Base-by-base conservation (phyloP, 2,797 vertebrate species). In the Cichlasoma orientale region DNA sequence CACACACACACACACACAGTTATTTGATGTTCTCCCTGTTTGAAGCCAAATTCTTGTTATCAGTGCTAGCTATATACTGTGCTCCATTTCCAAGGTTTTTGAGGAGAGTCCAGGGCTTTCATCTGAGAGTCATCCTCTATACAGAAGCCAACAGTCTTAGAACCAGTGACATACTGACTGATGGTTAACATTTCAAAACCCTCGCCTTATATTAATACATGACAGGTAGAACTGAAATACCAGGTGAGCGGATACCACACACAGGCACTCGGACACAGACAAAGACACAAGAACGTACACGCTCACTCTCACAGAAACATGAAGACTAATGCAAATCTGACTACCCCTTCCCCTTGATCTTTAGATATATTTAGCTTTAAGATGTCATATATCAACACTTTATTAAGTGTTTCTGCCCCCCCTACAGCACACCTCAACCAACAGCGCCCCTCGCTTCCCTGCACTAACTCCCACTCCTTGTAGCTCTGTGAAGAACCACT, bases 21-120 rank as follows among this genome's bases (percentile, higher is more conserved):
- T 95, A 96, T 99, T 99, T 99, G 97, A 98, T 97, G 98, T 97
- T 89, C 88, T 92, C 93, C 93, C 88, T 96, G 96, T 97, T 97
- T 97, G 96, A 97, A 96, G 96, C 96, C 92, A 92, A 95, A 92
- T 94, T 96, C 95, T 95, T 96, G 95, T 97, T 97, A 98, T 98
- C 96, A 96, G 92, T 93, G 92, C 95, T 92, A 75, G 90, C 90
- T 91, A 74, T 92, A 94, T 95, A 94, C 95, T 94, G 90, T 95
- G 96, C 93, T 96, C 96, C 95, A 96, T 97, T 98, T 97, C 93
- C 93, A 87, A 89, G 94, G 94, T 94, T 95, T 92, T 94, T 96
- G 96, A 96, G 95, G 89, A 92, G 93, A 93, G 95, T 94, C 93
- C 95, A 93, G 93, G 83, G 90, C 96, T 98, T 98, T 98, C 95